Evolutionary conservation across 2,113 vertebrate species (phyloP), one percentile per base, ranked within the genome.

Genomic region (Macrotus californicus): DNA sequence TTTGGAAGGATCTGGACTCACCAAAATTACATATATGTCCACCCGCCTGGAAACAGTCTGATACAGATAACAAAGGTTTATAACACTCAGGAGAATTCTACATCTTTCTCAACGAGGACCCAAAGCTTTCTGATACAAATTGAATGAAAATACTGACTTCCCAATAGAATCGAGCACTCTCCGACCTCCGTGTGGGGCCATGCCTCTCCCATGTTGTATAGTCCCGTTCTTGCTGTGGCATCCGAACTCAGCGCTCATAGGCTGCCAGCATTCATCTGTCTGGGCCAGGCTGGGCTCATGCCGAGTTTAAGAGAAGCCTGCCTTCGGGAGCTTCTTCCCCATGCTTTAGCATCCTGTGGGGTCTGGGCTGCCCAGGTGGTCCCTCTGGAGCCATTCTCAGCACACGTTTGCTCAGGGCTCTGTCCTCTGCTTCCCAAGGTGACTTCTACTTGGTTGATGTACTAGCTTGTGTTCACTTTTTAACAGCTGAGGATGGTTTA

Each of bases 1-100:
- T 94, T 56, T 80, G 84, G 93, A 94, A 97, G 86, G 64, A 92
- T 93, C 54, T 79, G 93, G 48, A 96, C 85, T 95, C 82, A 82
- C 92, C 94, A 96, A 66, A 94, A 72, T n/a, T n/a, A n/a, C n/a
- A n/a, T n/a, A n/a, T n/a, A n/a, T 64, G 85, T 94, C 56, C 73
- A 94, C 86, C 48, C 93, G 90, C 56, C 91, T 94, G 88, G 91
- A 95, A 89, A 92, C 56, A 54, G 54, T 89, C 77, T 26, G 67
- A 92, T 93, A 87, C 95, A 87, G 77, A 94, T 79, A 73, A 81
- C 61, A 64, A 86, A 89, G 31, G 43, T 79, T 86, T 88, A 72
- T 36, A 82, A 67, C 26, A 73, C 92, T 31, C n/a, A 0, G 31
- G 89, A 72, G 96, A 73, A 52, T 80, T 91, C 69, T 75, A 14